Evolutionary conservation across 1,140 invertebrate species (phyloP).

Genomic region (Propsilocerus akamusi): DNA sequence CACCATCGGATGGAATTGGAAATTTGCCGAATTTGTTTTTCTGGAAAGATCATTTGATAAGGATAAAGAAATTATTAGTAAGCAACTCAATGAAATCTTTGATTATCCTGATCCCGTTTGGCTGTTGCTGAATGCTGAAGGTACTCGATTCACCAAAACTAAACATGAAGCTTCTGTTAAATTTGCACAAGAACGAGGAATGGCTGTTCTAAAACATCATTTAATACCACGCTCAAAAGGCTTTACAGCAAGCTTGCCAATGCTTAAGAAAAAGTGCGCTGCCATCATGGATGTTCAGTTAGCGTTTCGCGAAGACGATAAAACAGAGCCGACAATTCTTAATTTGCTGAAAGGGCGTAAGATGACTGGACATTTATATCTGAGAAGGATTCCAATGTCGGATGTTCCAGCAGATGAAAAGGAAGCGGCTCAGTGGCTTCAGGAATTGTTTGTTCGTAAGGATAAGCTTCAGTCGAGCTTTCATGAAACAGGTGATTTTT

Average conservation of each 20-base stretch:
- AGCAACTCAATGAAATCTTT: slow-evolving; percentile 59
- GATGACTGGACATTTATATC: slow-evolving; percentile 56
- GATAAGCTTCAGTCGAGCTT: slow-evolving; percentile 68
- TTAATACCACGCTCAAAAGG: slow-evolving; percentile 84
- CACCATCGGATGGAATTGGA: slow-evolving; percentile 90
- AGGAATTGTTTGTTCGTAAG: slow-evolving; percentile 38
- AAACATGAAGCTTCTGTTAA: slow-evolving; percentile 78
- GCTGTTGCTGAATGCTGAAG: slow-evolving; percentile 85
- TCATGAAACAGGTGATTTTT: slow-evolving; percentile 63
- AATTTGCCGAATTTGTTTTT: slow-evolving; percentile 84
- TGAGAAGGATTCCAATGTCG: slow-evolving; percentile 63
- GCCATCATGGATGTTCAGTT: slow-evolving; percentile 77
- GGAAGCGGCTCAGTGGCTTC: slow-evolving; percentile 59
- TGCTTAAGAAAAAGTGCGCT: slow-evolving; percentile 52
- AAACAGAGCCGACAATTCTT: slow-evolving; percentile 54
- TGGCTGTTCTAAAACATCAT: slow-evolving; percentile 74
- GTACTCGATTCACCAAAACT: slow-evolving; percentile 73
- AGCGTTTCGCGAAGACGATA: slow-evolving; percentile 46
- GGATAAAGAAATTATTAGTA: slow-evolving; percentile 63
- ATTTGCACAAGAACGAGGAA: slow-evolving; percentile 69
- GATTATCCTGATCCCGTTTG: slow-evolving; percentile 79
- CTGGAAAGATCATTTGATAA: slow-evolving; percentile 81
- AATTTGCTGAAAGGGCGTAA: slow-evolving; percentile 63
- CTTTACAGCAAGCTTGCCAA: slow-evolving; percentile 57
- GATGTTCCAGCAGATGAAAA: slow-evolving; percentile 63